Base-by-base conservation (phyloP, 1,140 invertebrate species). In the Homarus americanus region DNA sequence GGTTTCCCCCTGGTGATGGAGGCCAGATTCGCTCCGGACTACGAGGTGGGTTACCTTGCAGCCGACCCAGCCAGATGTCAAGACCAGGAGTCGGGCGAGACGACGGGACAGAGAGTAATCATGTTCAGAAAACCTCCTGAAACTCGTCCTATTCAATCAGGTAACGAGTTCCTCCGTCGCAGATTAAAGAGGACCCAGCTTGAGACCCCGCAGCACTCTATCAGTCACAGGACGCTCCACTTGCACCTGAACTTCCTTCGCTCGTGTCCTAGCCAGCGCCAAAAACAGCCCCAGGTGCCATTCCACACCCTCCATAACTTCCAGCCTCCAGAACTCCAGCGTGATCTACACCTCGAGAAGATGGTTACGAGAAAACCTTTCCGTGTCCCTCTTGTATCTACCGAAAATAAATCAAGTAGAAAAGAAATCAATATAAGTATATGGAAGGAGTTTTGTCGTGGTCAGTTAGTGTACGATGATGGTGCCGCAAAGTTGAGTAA, bases 401-500 rank as follows among this genome's bases (percentile, higher is more conserved):
- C n/a, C 20, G 63, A 86, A 41, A 69, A 20, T 3, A 75, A 34
- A 24, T 41, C 83, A 36, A 49, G 34, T 24, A 41, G 58, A 28
- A 83, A 36, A 2, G 72, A 75, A 53, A 72, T 86, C n/a, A 76
- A 63, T 10, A 86, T 86, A 36, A 86, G 69, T 28, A 86, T 86
- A 41, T 86, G 83, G 69, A 40, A 63, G 36, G 83, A 86, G 83
- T 76, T 76, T 32, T 86, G 83, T 32, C 66, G 83, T n/a, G 83
- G 83, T 12, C 69, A 66, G 44, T 41, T 73, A 34, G 83, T 76
- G 10, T 86, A 76, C 72, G 83, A 86, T n/a, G 83, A 86, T 34
- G 36, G 15, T 40, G 49, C 32, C 17, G 12, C 53, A 10, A 41
- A 73, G n/a, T 86, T 40, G 69, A 28, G 76, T 15, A 44, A 38